Evolutionary conservation across 2,797 vertebrate genomes (phyloP).

Genomic region (Pyrocephalus nanus): DNA sequence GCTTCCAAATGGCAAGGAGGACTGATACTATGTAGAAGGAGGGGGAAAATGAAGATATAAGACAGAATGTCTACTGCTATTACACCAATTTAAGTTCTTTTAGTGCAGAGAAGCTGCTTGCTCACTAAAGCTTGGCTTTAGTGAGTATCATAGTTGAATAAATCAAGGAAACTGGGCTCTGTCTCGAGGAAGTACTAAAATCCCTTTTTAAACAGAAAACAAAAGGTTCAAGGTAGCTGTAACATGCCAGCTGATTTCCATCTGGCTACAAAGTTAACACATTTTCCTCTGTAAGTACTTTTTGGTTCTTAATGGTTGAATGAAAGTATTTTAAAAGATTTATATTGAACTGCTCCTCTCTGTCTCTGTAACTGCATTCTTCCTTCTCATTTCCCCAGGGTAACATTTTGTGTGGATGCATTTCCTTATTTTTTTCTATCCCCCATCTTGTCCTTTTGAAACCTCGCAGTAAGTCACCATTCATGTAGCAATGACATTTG

Average conservation of each 20-base stretch:
- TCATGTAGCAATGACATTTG: background rate
- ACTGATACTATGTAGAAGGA: background rate
- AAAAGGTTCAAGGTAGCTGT: background rate
- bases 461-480: background rate
- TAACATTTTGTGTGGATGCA: background rate
- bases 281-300: background rate
- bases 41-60: background rate
- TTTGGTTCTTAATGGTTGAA: background rate
- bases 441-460: background rate
- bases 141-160: background rate
- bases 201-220: background rate
- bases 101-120: background rate
- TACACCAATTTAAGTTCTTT: background rate
- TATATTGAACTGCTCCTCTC: background rate
- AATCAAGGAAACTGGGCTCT: background rate
- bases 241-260: background rate
- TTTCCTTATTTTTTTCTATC: background rate
- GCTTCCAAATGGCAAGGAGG: background rate
- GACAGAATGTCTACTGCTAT: background rate
- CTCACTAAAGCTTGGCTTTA: background rate
- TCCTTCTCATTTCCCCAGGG: background rate
- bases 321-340: background rate
- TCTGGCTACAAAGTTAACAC: background rate
- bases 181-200: background rate
- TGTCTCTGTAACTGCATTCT: background rate